These are phyloP conservation scores for Spisula solida DNA, from an alignment of 2,888 invertebrate genomes.

Conservation along the genomic window DNA sequence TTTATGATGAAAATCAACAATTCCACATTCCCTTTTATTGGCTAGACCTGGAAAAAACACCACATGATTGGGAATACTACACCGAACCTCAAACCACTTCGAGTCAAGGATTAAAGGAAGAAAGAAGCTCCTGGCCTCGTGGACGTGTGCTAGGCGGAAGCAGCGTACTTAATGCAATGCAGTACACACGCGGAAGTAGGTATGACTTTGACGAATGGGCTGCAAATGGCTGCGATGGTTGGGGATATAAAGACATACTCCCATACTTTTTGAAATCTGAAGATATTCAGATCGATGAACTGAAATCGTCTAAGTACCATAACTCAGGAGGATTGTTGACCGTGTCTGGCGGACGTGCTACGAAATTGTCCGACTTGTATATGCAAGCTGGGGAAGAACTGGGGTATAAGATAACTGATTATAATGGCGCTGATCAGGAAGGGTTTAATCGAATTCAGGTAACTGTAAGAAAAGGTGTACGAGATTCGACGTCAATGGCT, in stretches of 20 bases:
- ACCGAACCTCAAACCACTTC: constrained; percentile 32
- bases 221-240: constrained; percentile 21
- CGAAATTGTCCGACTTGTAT: constrained; percentile 33
- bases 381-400: constrained; percentile 42
- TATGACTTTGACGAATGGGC: constrained; percentile 41
- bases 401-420: constrained; percentile 33
- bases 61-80: constrained; percentile 41
- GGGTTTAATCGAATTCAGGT: constrained; percentile 31
- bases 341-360: constrained; percentile 27
- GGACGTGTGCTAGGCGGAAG: constrained; percentile 37
- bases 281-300: constrained; percentile 36
- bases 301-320: constrained; percentile 29
- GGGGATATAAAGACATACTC: constrained; percentile 37
- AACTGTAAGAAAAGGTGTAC: constrained; percentile 31
- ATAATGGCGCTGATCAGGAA: constrained; percentile 42
- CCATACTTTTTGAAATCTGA: constrained; percentile 41
- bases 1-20: constrained; percentile 36
- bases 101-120: constrained; percentile 19
- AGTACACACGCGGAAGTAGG: constrained; percentile 36
- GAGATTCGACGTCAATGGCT: constrained; percentile 23
- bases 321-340: constrained; percentile 25
- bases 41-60: constrained; percentile 21
- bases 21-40: constrained; percentile 30
- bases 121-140: constrained; percentile 19
- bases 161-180: constrained; percentile 34